These are phyloP conservation scores for Silurus meridionalis DNA, from an alignment of 2,113 vertebrate genomes.

Conservation along the genomic window DNA sequence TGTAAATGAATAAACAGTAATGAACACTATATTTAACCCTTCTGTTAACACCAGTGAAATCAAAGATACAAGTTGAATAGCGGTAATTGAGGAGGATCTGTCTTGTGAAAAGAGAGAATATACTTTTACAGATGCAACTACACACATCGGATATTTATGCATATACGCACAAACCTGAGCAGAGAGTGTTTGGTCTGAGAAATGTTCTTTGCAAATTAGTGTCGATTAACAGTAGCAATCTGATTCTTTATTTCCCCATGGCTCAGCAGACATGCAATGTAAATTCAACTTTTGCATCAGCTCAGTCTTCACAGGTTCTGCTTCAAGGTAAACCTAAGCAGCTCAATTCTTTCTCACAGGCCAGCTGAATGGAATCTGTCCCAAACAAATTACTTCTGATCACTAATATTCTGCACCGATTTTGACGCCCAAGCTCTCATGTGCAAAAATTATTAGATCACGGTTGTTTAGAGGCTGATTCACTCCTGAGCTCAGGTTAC, in stretches of 20 bases:
- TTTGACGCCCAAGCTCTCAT: background rate
- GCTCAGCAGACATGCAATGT: background rate
- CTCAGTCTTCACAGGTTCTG: slow-evolving; percentile 9
- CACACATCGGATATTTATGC: background rate
- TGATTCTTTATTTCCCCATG: background rate
- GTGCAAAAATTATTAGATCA: background rate
- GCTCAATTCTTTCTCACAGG: background rate
- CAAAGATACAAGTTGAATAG: background rate
- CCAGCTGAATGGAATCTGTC: slow-evolving; percentile 17
- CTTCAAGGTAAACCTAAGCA: slow-evolving; percentile 21
- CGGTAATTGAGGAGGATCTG: background rate
- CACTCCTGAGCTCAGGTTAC: too few relatives aligned
- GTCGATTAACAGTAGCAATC: slow-evolving; percentile 1
- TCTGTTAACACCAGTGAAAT: background rate
- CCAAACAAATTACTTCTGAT: background rate
- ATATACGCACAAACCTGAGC: background rate
- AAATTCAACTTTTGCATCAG: background rate
- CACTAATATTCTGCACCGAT: slow-evolving; percentile 13
- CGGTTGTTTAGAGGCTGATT: background rate
- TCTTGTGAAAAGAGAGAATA: background rate
- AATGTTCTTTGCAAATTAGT: background rate
- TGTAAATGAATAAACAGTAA: background rate
- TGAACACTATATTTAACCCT: background rate
- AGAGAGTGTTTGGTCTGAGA: background rate
- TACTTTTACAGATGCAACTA: background rate